Conservation (phyloP, 2,888 invertebrate species). For the Acleris laterana region DNA sequence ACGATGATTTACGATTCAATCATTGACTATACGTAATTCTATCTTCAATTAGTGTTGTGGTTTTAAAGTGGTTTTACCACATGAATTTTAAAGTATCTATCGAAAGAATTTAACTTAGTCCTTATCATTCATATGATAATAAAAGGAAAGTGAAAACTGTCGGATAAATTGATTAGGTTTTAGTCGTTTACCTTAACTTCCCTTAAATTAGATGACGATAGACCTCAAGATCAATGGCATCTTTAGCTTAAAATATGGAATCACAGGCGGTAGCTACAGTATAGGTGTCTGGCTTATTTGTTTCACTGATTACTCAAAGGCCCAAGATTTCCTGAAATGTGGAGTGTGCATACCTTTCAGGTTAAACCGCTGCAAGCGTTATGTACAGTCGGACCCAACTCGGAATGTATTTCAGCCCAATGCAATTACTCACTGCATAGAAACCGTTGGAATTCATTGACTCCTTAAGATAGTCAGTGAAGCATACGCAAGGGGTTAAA, state of each 20-base stretch:
- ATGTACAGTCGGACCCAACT: conserved; percentile 9
- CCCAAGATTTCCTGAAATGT: conserved; percentile 5
- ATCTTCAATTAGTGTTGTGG: no score
- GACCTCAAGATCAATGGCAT: no score
- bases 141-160: no score
- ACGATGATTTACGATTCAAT: no score
- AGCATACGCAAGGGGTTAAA: conserved; percentile 4
- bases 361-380: conserved; percentile 2
- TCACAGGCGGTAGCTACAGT: conserved; percentile 37
- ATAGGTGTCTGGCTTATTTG: conserved; percentile 19
- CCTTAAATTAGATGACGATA: no score
- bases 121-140: no score
- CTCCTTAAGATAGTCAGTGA: conserved; percentile 4
- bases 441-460: conserved; percentile 22
- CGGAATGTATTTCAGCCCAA: conserved; percentile 16
- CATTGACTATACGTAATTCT: no score
- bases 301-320: conserved; percentile 35
- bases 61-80: no score
- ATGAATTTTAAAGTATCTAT: no score
- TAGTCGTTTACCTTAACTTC: no score
- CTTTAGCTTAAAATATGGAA: conserved; percentile 36
- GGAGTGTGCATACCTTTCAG: conserved; percentile 14
- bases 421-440: conserved; percentile 34
- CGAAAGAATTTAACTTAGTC: no score
- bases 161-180: no score